Base-by-base conservation (phyloP, 2,797 vertebrate species). In the Channa striata region DNA sequence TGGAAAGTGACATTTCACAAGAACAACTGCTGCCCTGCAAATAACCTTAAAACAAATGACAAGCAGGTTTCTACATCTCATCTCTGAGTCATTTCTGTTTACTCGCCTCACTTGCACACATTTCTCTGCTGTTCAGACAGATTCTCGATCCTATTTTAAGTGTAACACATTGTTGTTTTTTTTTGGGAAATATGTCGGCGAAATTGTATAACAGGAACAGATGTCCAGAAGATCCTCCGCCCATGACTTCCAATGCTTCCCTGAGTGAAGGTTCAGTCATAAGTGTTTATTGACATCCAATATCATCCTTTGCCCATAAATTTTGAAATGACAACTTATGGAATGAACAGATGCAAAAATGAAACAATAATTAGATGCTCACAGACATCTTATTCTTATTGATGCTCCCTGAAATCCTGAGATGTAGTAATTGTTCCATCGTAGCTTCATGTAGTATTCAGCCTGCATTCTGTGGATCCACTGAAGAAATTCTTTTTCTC, bases 291-390 rank as follows among this genome's bases (percentile, higher is more conserved):
- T 69, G 72, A 70, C 67, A 54, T 65, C 17, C 23, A 34, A 59
- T 19, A 54, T 59, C 49, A 66, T 82, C 40, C 52, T 39, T 56
- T 49, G 74, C 62, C 3, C 68, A 43, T 73, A 19, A 37, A 20
- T 61, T 60, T 74, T 65, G 69, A 74, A 83, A 67, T 5, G 25
- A 61, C 43, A 43, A 47, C 60, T 67, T 47, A 52, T 53, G 58
- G 67, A 73, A 50, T 37, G 60, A 80, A 62, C 61, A 59, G 48
- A 72, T 67, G 62, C 30, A 71, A 59, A 71, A 57, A 86, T 68
- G 40, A 73, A 80, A 80, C 52, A 72, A 68, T 70, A 72, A 68
- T 56, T 40, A 71, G 66, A 64, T 71, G 69, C 61, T 77, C 19
- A 19, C 63, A 70, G 72, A 73, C 48, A 59, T 76, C 16, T 11